Base-by-base conservation (phyloP, 2,888 invertebrate species). In the Pediacus dermestoides region DNA sequence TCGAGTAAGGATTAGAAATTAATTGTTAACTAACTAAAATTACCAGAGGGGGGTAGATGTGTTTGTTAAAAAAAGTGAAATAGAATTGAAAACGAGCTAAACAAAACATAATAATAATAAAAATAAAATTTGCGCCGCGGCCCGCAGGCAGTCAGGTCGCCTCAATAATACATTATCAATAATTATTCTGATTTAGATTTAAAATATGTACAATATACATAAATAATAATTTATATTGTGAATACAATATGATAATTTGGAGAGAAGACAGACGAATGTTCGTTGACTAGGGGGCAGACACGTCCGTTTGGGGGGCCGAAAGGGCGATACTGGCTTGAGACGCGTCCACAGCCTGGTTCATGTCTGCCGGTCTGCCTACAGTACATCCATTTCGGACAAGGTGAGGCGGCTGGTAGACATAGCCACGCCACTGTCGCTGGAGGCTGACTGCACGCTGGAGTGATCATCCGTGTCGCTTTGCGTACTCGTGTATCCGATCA, bases 401-500 rank as follows among this genome's bases (percentile, higher is more conserved):
- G 78, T 79, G 63, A 81, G 74, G 62, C 80, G 77, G 63, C 78
- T 77, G 60, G 79, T 79, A 62, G 78, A 78, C 75, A 80, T 78
- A 60, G 77, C 77, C 65, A 80, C 82, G 57, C 84, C 86, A 62
- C 85, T 85, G 73, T 82, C 82, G 63, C 80, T 81, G 60, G 79
- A 80, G 47, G 71, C 69, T 68, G 84, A 84, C 70, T 83, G 83
- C 39, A 80, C 81, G 50, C 85, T 86, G 70, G 82, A 81, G 64
- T 86, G 81, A 55, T 88, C 88, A 71, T 88, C 88, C 52, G 84
- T 83, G 70, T 87, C 85, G 67, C 83, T 87, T 70, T 85, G 85
- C 74, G 84, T 86, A 67, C 85, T 85, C 74, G 84, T 86, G 74
- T 88, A 88, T 39, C 88, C 88, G 61, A 86, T 83, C 63, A 88